phyloP scores from a whole-genome alignment of 2,113 vertebrate genomes.

The Chionomys nivalis region DNA sequence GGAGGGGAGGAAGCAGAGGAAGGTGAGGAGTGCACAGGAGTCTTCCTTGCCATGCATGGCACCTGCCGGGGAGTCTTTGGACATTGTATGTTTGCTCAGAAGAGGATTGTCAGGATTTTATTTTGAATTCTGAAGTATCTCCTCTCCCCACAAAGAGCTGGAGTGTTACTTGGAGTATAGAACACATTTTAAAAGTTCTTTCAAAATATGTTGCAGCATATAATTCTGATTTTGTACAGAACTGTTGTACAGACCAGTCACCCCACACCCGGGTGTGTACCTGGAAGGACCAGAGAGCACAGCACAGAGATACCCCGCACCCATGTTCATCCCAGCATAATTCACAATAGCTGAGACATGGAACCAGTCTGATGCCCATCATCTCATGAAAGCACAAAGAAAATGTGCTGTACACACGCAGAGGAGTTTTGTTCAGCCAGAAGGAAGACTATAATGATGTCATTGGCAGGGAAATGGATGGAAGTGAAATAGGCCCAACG shows the following conservation, averaged over 20 bases:
- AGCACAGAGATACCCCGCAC: neutral
- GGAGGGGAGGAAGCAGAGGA: neutral
- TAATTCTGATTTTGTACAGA: neutral
- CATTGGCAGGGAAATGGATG: neutral
- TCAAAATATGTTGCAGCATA: neutral
- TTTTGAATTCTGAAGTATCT: constrained; percentile 41
- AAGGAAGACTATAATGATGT: neutral
- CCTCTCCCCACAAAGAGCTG: neutral
- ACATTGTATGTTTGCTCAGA: neutral
- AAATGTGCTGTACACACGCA: neutral
- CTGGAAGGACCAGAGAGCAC: neutral
- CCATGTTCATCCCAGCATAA: too few species aligned
- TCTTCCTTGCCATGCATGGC: neutral
- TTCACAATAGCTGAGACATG: neutral
- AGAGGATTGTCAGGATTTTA: neutral
- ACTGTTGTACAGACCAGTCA: neutral
- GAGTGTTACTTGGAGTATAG: constrained; percentile 46
- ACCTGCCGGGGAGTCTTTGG: neutral
- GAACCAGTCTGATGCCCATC: neutral
- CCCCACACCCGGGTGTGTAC: neutral
- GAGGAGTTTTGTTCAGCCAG: neutral
- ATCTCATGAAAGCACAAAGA: neutral
- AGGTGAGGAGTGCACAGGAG: fast-evolving
- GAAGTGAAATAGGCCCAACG: neutral
- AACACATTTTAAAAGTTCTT: neutral